Percentiles rank a stretch among this genome's conserved stretches.
Conservation (phyloP, 2,797 vertebrate species). For the Ctenochaetus hawaiiensis region DNA sequence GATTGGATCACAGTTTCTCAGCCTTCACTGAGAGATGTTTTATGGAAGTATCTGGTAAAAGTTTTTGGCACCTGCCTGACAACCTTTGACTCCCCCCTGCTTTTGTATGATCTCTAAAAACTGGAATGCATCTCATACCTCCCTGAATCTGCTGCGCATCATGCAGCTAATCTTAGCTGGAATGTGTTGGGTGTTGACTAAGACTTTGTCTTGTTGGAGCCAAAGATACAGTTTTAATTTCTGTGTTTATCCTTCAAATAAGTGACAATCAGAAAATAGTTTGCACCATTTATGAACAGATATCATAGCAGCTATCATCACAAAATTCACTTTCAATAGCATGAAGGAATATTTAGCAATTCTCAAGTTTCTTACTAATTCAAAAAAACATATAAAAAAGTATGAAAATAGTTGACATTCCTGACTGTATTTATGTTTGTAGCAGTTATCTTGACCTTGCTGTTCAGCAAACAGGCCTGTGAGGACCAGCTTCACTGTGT, state of each 20-base stretch:
- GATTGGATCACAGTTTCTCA: slow-evolving; percentile 32
- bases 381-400: background rate
- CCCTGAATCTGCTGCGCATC: slow-evolving; percentile 41
- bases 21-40: slow-evolving; percentile 42
- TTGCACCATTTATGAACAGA: slow-evolving; percentile 15
- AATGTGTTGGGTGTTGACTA: slow-evolving; percentile 41
- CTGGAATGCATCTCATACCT: slow-evolving; percentile 53
- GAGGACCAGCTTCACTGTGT: slow-evolving; percentile 23
- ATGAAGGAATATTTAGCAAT: background rate
- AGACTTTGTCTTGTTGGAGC: slow-evolving; percentile 19
- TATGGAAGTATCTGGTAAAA: slow-evolving; percentile 42
- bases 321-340: background rate
- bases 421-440: background rate
- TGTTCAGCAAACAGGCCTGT: background rate
- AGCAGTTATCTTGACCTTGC: slow-evolving; percentile 1
- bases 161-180: slow-evolving; percentile 35
- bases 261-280: background rate
- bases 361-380: background rate
- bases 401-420: background rate
- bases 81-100: slow-evolving; percentile 22
- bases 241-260: slow-evolving; percentile 20
- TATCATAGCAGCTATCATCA: background rate
- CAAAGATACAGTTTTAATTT: background rate
- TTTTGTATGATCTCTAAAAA: slow-evolving; percentile 40
- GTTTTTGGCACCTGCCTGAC: slow-evolving; percentile 27